A percentile compares a stretch with the other conserved stretches of the same genome.
These are phyloP conservation scores for Diabrotica undecimpunctata DNA, from an alignment of 1,140 invertebrate species.

Conservation along the genomic window DNA sequence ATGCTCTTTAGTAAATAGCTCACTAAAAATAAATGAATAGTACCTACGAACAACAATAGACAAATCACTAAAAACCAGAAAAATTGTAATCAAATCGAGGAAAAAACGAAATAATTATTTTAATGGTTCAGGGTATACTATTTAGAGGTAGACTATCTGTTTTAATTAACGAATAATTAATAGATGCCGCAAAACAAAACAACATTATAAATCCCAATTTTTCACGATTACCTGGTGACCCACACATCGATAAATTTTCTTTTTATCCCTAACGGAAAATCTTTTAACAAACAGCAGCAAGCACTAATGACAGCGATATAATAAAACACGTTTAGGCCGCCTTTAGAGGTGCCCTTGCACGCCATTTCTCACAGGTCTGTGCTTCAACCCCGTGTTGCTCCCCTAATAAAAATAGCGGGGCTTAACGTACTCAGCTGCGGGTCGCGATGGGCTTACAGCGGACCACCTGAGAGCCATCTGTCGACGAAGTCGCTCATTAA, in stretches of 20 bases:
- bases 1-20: too few relatives aligned
- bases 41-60: too few relatives aligned
- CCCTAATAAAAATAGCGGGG: conserved; percentile 17
- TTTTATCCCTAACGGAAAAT: background rate
- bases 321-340: conserved; percentile 1
- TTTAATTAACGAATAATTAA: too few relatives aligned
- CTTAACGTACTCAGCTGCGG: conserved; percentile 10
- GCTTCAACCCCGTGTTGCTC: background rate
- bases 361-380: conserved; percentile 9
- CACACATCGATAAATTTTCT: background rate
- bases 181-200: too few relatives aligned
- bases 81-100: too few relatives aligned
- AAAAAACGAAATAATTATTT: too few relatives aligned
- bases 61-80: too few relatives aligned
- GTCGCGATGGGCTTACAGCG: conserved; percentile 15
- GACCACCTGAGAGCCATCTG: conserved; percentile 25
- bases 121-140: too few relatives aligned
- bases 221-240: background rate
- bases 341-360: background rate
- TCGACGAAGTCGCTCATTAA: conserved; percentile 26
- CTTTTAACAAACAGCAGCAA: background rate
- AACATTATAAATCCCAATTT: background rate
- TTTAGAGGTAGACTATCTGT: too few relatives aligned
- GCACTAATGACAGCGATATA: conserved; percentile 13
- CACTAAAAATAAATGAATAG: too few relatives aligned